These are phyloP conservation scores for Dermochelys coriacea DNA, from an alignment of 2,797 vertebrate genomes.

Conservation along the genomic window DNA sequence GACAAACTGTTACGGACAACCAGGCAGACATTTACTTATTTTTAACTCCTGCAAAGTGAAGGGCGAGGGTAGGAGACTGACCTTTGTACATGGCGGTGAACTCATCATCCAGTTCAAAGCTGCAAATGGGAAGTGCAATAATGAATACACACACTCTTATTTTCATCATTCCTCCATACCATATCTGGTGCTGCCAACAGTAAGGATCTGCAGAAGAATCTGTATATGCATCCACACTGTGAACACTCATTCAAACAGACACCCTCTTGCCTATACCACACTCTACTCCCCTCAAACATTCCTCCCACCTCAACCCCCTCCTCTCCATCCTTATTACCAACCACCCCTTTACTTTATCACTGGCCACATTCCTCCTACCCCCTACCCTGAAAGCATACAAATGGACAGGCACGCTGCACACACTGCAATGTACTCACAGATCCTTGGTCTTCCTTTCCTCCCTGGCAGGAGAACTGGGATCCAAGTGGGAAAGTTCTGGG, in stretches of 20 bases:
- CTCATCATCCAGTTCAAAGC: constrained; percentile 97
- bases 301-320: not conserved
- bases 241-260: not conserved
- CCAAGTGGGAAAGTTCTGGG: constrained; percentile 92
- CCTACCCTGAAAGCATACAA: not conserved
- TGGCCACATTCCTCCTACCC: not conserved
- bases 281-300: not conserved
- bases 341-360: not conserved
- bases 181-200: not conserved
- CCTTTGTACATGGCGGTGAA: constrained; percentile 99
- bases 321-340: not conserved
- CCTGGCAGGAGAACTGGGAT: constrained; percentile 89
- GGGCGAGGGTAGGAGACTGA: constrained; percentile 66
- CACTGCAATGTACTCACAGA: constrained; percentile 83
- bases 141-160: constrained; percentile 5
- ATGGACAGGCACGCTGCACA: rapidly evolving
- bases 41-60: not conserved
- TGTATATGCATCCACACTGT: not conserved
- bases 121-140: constrained; percentile 76
- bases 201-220: not conserved
- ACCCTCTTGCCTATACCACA: not conserved
- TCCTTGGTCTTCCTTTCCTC: constrained; percentile 88
- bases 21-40: not conserved
- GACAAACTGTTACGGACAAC: not conserved
- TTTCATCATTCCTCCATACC: not conserved